Evolutionary conservation across 2,113 vertebrate species (phyloP).

Genomic region (Gadus chalcogrammus): DNA sequence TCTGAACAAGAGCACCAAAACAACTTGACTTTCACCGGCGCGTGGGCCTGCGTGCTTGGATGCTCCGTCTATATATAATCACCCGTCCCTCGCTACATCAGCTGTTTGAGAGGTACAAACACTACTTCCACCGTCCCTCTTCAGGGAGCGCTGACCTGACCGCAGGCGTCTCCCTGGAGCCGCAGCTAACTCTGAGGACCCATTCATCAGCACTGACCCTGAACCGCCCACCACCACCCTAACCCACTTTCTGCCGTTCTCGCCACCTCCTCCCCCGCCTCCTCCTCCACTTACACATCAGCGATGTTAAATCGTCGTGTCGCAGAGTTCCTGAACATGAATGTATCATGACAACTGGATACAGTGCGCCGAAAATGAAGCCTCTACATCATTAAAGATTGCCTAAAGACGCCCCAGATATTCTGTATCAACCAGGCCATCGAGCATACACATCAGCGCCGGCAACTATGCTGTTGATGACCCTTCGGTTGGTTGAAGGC

Average conservation of each 20-base stretch:
- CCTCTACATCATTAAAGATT: too few species aligned
- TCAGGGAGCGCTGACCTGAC: constrained; percentile 70
- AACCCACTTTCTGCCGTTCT: constrained; percentile 57
- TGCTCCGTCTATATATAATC: neutral
- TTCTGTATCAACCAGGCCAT: too few species aligned
- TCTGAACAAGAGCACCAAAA: too few species aligned
- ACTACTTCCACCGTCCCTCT: constrained; percentile 50
- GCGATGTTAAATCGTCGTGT: too few species aligned
- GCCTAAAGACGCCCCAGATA: too few species aligned
- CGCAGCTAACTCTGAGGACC: constrained; percentile 60
- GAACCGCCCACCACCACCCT: constrained; percentile 51
- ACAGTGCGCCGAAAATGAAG: too few species aligned
- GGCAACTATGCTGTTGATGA: too few species aligned
- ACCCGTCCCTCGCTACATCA: constrained; percentile 25
- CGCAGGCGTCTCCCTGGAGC: constrained; percentile 63
- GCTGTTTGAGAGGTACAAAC: constrained; percentile 58
- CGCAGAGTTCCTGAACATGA: too few species aligned
- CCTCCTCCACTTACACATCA: too few species aligned
- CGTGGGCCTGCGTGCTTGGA: neutral
- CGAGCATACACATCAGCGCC: too few species aligned
- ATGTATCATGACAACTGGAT: too few species aligned
- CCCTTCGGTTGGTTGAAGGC: too few species aligned
- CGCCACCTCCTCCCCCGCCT: constrained; percentile 28
- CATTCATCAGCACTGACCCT: constrained; percentile 76
- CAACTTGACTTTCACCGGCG: neutral